Percentiles rank a stretch among this genome's conserved stretches.
phyloP scores from a whole-genome alignment of 2,888 invertebrate species.

The Labia minor region DNA sequence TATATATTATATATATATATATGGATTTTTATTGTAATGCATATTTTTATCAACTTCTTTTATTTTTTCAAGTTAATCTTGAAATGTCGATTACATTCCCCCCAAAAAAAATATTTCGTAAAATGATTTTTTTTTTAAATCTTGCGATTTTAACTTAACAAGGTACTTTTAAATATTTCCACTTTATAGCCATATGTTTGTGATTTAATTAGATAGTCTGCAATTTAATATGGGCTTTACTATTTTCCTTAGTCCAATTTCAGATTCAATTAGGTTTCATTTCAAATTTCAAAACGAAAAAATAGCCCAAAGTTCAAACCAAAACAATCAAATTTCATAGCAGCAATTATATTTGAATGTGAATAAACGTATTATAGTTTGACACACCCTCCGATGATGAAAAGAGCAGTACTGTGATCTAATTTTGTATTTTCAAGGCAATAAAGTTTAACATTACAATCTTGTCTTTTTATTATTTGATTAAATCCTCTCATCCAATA shows the following conservation, averaged over 20 bases:
- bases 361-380: constrained; percentile 4
- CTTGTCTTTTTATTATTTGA: background rate
- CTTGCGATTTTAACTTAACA: constrained; percentile 13
- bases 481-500: background rate
- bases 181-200: constrained; percentile 1
- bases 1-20: background rate
- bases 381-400: background rate
- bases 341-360: background rate
- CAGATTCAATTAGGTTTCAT: background rate
- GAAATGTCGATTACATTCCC: too few species aligned
- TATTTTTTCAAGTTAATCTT: background rate
- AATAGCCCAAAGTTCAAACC: constrained; percentile 9
- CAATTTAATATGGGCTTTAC: background rate
- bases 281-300: too few species aligned
- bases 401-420: constrained; percentile 13
- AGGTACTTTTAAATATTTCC: constrained; percentile 3
- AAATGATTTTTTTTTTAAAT: constrained; percentile 3
- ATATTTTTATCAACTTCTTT: background rate
- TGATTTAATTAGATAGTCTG: constrained; percentile 5
- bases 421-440: constrained; percentile 13
- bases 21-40: background rate
- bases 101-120: background rate
- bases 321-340: constrained; percentile 13
- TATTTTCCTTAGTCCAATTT: background rate
- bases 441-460: constrained; percentile 13